phyloP scores from a whole-genome alignment of 2,888 invertebrate species.

The Orchestes rusci region DNA sequence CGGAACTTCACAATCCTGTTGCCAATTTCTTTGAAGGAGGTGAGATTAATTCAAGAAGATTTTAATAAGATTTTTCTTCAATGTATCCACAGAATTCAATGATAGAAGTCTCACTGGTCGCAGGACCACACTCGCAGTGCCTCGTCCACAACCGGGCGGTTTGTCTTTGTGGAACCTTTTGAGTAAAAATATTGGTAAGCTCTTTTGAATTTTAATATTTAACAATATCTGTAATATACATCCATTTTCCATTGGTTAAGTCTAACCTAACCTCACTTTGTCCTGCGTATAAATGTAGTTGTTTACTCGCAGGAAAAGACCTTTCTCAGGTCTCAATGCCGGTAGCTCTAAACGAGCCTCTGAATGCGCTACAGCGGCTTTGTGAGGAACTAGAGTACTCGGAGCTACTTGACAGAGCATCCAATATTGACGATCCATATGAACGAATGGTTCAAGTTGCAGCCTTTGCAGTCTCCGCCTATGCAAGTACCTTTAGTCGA shows the following conservation, averaged over 20 bases:
- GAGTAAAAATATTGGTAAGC: constrained; percentile 68
- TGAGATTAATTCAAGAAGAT: constrained; percentile 17
- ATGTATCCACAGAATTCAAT: constrained; percentile 5
- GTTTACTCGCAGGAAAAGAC: constrained; percentile 56
- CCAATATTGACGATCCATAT: constrained; percentile 55
- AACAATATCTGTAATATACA: background rate
- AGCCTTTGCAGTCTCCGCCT: constrained; percentile 76
- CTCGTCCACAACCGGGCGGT: constrained; percentile 67
- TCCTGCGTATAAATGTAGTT: no score
- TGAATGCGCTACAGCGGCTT: constrained; percentile 71
- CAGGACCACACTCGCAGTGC: constrained; percentile 61
- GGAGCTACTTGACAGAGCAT: constrained; percentile 70
- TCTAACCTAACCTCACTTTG: no score
- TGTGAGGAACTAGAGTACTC: constrained; percentile 82
- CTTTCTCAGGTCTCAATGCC: constrained; percentile 82
- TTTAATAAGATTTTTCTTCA: background rate
- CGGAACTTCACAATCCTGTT: constrained; percentile 42
- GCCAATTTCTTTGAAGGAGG: constrained; percentile 37
- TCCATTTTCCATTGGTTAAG: no score
- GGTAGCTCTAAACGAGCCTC: constrained; percentile 76
- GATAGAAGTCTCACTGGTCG: constrained; percentile 45
- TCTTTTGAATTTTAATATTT: constrained; percentile 1
- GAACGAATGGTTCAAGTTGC: constrained; percentile 71
- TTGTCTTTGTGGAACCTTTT: constrained; percentile 73
- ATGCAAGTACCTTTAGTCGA: constrained; percentile 63